phyloP scores from a whole-genome alignment of 1,140 invertebrate species.

The Lasioglossum albipes region DNA sequence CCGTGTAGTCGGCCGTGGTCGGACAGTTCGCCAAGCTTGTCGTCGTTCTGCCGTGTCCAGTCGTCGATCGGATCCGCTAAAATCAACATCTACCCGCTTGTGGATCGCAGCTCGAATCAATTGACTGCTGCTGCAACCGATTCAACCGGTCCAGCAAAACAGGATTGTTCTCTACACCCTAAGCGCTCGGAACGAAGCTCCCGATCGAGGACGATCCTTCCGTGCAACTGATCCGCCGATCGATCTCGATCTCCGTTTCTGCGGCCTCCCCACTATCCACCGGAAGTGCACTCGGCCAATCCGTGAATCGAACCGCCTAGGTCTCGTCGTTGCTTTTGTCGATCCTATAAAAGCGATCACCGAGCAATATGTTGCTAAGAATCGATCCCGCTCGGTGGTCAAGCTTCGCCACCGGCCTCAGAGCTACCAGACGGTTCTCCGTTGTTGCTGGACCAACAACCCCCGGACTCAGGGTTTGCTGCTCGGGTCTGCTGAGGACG shows the following conservation, averaged over 20 bases:
- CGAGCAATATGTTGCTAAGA: constrained; percentile 35
- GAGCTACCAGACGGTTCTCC: background rate
- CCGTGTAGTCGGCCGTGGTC: background rate
- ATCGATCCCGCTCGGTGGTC: constrained; percentile 41
- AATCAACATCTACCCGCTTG: too few relatives aligned
- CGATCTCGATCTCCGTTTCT: background rate
- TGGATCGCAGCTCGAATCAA: too few relatives aligned
- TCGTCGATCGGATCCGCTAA: too few relatives aligned
- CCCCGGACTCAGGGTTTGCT: background rate
- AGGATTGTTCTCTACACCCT: background rate
- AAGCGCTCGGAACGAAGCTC: too few relatives aligned
- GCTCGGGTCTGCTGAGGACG: background rate
- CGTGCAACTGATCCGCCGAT: constrained; percentile 18
- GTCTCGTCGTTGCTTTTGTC: constrained; percentile 15
- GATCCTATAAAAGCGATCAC: constrained; percentile 51
- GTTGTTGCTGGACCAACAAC: background rate
- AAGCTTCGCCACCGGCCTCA: constrained; percentile 5
- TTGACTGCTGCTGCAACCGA: too few relatives aligned
- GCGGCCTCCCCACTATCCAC: constrained; percentile 31
- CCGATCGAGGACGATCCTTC: background rate
- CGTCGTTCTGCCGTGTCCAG: too few relatives aligned
- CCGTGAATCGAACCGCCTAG: background rate
- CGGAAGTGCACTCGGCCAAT: constrained; percentile 49
- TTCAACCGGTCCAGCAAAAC: too few relatives aligned
- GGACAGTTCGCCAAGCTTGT: background rate